Percentiles rank a stretch among this genome's conserved stretches.
Evolutionary conservation across 2,113 vertebrate species (phyloP).

Genomic region (Catharus minimus): DNA sequence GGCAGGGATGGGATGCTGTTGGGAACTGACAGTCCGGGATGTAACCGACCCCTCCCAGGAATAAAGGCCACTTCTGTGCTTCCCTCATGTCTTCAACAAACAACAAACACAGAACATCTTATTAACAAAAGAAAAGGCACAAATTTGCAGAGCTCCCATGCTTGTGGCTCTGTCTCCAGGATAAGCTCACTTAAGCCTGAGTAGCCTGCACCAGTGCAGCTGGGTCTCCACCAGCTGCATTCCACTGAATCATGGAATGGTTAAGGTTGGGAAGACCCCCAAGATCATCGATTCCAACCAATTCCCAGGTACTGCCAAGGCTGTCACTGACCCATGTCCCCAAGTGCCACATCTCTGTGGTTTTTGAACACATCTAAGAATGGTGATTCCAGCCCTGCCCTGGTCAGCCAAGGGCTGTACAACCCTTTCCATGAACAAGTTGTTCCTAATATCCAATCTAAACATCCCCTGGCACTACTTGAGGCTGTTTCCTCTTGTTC

Average conservation of each 20-base stretch:
- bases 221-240: neutral
- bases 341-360: neutral
- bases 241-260: neutral
- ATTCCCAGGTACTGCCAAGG: neutral
- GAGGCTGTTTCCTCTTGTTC: neutral
- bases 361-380: neutral
- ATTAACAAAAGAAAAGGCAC: neutral
- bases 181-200: neutral
- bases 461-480: neutral
- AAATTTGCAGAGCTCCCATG: neutral
- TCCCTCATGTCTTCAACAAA: constrained; percentile 76
- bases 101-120: neutral
- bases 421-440: neutral
- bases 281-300: neutral
- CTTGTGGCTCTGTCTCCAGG: neutral
- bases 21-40: constrained; percentile 71
- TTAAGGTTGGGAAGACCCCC: neutral
- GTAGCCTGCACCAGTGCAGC: neutral
- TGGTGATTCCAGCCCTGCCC: neutral
- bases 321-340: neutral
- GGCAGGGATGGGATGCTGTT: constrained; percentile 66
- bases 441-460: neutral
- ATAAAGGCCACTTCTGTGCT: constrained; percentile 88
- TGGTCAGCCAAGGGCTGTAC: neutral
- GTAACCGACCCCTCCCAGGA: constrained; percentile 79